phyloP scores from a whole-genome alignment of 30 jellyfish, hydroid and myxozoan genomes.

The Pelagia noctiluca region DNA sequence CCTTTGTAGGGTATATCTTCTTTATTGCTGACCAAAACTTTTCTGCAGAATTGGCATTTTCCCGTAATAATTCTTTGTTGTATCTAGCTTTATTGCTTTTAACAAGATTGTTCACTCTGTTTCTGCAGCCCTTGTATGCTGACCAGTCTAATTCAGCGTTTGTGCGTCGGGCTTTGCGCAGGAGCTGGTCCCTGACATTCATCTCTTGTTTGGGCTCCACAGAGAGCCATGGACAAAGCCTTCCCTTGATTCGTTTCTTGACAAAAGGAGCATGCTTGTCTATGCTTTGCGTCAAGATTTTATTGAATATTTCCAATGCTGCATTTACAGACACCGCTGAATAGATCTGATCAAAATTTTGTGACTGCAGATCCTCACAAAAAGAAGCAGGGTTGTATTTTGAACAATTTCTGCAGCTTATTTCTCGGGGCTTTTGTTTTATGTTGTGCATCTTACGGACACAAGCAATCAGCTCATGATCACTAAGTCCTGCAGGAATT shows the following conservation, averaged over 20 bases:
- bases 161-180: slow-evolving; percentile 49
- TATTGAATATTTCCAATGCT: slow-evolving; percentile 19
- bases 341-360: not conserved
- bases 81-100: slow-evolving; percentile 4
- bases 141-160: slow-evolving; percentile 48
- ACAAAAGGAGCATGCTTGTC: slow-evolving; percentile 44
- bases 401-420: slow-evolving; percentile 46
- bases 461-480: slow-evolving; percentile 49
- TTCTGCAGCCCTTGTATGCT: slow-evolving; percentile 26
- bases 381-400: slow-evolving; percentile 34
- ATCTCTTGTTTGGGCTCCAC: slow-evolving; percentile 50
- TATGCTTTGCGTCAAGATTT: not conserved
- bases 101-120: not conserved
- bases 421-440: slow-evolving; percentile 38
- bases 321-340: not conserved
- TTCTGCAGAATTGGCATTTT: slow-evolving; percentile 2
- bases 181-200: slow-evolving; percentile 48
- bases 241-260: slow-evolving; percentile 49
- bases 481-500: slow-evolving; percentile 52
- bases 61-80: not conserved
- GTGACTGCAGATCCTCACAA: slow-evolving; percentile 34
- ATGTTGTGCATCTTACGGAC: slow-evolving; percentile 34
- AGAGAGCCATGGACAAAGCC: slow-evolving; percentile 48
- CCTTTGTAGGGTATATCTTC: slow-evolving; percentile 8
- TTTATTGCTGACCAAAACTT: slow-evolving; percentile 13